Evolutionary conservation across 2,113 vertebrate species (phyloP).

Genomic region (Eupsittula cactorum): DNA sequence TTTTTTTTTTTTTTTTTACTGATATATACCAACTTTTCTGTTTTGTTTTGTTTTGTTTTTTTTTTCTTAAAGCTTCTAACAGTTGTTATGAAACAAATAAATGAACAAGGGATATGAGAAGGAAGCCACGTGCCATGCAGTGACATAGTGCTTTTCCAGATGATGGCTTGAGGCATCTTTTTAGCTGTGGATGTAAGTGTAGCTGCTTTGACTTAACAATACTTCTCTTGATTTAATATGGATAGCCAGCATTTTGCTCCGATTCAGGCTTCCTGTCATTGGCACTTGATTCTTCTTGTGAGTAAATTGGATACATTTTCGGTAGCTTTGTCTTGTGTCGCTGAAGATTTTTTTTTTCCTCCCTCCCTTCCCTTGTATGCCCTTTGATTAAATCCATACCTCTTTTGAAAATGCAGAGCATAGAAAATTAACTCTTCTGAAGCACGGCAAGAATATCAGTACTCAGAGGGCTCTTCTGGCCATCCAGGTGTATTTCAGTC

Average conservation of each 20-base stretch:
- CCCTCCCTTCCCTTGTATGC: neutral
- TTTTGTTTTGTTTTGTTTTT: neutral
- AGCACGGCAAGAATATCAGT: neutral
- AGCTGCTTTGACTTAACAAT: constrained; percentile 22
- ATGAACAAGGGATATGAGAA: constrained; percentile 1
- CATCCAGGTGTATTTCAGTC: neutral
- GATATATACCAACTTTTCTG: neutral
- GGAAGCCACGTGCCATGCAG: constrained; percentile 9
- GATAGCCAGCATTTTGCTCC: neutral
- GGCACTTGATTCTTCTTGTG: neutral
- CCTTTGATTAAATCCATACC: neutral
- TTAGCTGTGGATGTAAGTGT: neutral
- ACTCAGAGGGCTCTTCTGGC: neutral
- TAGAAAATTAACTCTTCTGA: neutral
- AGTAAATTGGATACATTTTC: neutral
- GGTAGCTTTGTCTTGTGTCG: neutral
- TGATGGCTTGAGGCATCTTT: constrained; percentile 33
- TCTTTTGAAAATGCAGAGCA: neutral
- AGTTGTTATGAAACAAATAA: constrained; percentile 41
- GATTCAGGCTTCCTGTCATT: neutral
- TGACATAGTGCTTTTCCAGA: constrained; percentile 35
- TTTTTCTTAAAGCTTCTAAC: neutral
- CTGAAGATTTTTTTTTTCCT: neutral
- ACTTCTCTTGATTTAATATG: constrained; percentile 6
- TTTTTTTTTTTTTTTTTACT: neutral